These are phyloP conservation scores for Brachyhypopomus gauderio DNA, from an alignment of 2,113 vertebrate species.

Conservation along the genomic window DNA sequence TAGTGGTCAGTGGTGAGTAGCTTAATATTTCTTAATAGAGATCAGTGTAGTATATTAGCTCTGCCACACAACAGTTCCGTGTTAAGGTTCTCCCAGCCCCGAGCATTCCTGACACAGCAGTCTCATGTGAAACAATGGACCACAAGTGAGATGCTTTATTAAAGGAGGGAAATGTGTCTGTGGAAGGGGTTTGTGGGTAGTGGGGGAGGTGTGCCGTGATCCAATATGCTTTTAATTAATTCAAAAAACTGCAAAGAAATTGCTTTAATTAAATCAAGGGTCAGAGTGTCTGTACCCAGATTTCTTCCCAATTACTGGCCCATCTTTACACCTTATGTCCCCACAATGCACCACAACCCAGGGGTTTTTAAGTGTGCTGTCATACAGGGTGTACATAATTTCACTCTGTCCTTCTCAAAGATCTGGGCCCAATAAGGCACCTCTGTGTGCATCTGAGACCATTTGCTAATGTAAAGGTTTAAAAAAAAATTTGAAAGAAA, in stretches of 20 bases:
- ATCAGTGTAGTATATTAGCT: background rate
- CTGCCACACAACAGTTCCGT: constrained; percentile 24
- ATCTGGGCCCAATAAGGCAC: background rate
- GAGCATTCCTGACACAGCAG: constrained; percentile 28
- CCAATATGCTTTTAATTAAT: constrained; percentile 68
- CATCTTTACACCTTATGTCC: constrained; percentile 66
- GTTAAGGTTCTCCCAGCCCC: constrained; percentile 17
- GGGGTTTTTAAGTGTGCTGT: constrained; percentile 19
- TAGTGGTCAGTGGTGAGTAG: background rate
- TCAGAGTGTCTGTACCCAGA: constrained; percentile 56
- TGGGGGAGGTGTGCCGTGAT: constrained; percentile 28
- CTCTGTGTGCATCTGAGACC: background rate
- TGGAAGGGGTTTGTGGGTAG: background rate
- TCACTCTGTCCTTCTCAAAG: background rate
- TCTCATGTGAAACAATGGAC: constrained; percentile 39
- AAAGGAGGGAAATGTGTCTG: constrained; percentile 42
- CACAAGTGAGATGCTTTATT: constrained; percentile 38
- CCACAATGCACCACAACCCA: constrained; percentile 48
- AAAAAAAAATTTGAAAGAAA: background rate
- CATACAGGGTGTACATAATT: constrained; percentile 13
- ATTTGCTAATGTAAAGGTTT: background rate
- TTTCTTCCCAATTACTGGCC: constrained; percentile 50
- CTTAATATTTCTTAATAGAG: constrained; percentile 32
- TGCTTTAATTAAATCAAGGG: constrained; percentile 63
- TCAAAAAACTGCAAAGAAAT: constrained; percentile 63